phyloP scores from a whole-genome alignment of 2,888 invertebrate species.

The Aethes cnicana region DNA sequence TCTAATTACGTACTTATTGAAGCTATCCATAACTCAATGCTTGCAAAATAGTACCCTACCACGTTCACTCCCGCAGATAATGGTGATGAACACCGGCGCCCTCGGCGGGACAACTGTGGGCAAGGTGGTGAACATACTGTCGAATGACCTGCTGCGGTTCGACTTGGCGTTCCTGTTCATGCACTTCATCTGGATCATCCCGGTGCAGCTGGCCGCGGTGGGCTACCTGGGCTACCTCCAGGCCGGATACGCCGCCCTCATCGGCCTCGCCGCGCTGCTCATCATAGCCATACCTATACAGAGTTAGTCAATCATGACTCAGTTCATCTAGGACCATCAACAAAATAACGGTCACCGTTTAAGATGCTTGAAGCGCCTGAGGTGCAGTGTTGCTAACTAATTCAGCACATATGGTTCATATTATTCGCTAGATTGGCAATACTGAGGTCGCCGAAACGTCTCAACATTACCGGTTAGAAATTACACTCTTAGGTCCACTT shows the following conservation, averaged over 20 bases:
- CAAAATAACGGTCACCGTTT: too few species aligned
- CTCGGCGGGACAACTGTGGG: constrained; percentile 92
- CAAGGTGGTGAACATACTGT: constrained; percentile 92
- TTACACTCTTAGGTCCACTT: too few species aligned
- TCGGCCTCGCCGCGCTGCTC: constrained; percentile 86
- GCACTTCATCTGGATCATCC: constrained; percentile 92
- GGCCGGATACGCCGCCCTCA: constrained; percentile 85
- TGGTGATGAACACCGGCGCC: constrained; percentile 81
- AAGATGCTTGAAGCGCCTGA: too few species aligned
- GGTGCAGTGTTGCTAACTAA: too few species aligned
- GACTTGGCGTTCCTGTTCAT: constrained; percentile 88
- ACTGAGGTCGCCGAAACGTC: too few species aligned
- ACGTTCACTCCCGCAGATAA: too few species aligned
- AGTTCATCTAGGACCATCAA: background rate
- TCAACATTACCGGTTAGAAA: too few species aligned
- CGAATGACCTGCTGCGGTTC: constrained; percentile 93
- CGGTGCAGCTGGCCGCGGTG: constrained; percentile 84
- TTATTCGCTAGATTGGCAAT: too few species aligned
- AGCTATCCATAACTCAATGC: too few species aligned
- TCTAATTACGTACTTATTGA: too few species aligned
- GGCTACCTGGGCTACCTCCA: constrained; percentile 86
- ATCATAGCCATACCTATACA: constrained; percentile 89
- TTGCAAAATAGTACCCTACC: too few species aligned
- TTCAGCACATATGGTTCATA: too few species aligned
- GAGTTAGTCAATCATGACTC: constrained; percentile 67